Conservation (phyloP, 92 coral and sea anemone species). For the Montipora capitata region DNA sequence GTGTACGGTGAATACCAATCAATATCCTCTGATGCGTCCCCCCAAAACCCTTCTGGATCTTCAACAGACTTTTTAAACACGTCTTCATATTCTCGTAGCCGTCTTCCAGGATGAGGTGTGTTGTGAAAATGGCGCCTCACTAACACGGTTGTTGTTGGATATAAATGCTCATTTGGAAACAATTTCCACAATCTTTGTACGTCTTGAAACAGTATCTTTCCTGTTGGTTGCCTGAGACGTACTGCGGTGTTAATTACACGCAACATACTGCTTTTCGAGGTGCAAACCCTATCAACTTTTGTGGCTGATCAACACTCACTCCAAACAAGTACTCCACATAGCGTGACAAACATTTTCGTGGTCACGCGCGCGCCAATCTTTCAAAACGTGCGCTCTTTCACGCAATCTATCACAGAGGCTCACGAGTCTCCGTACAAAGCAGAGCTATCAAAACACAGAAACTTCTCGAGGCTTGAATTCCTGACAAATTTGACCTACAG, state of each 20-base stretch:
- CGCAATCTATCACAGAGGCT: no score
- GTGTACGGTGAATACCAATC: conserved; percentile 92
- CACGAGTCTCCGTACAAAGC: no score
- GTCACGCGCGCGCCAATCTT: no score
- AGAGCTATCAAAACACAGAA: no score
- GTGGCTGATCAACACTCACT: background rate
- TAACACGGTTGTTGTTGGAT: background rate
- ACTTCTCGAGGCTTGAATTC: no score
- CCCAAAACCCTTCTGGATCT: conserved; percentile 91
- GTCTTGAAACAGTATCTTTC: conserved; percentile 16
- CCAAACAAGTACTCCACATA: background rate
- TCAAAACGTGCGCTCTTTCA: no score
- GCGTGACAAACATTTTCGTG: background rate
- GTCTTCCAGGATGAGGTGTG: conserved; percentile 15
- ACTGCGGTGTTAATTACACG: conserved; percentile 20
- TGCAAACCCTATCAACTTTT: background rate
- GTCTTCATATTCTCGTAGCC: conserved; percentile 79
- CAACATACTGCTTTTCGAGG: conserved; percentile 3
- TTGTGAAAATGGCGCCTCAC: conserved; percentile 35
- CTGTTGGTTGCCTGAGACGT: conserved; percentile 9
- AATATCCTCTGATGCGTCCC: conserved; percentile 82
- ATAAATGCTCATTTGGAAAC: background rate
- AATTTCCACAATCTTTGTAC: conserved; percentile 1
- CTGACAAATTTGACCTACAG: no score
- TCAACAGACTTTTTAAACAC: conserved; percentile 84